phyloP scores from a whole-genome alignment of 1,140 invertebrate genomes.

The Diorhabda sublineata region DNA sequence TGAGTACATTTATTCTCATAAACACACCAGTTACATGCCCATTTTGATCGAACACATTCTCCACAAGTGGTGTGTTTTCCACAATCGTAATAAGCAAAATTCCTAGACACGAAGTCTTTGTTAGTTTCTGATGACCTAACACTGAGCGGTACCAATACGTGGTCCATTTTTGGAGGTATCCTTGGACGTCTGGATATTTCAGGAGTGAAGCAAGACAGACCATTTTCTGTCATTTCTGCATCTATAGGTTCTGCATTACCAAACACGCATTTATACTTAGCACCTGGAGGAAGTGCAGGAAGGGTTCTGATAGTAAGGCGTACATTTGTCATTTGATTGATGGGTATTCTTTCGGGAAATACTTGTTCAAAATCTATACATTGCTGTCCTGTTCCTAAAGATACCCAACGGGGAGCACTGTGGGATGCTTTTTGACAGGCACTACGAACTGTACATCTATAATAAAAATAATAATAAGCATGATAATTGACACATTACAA shows the following conservation, averaged over 20 bases:
- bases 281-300: slow-evolving; percentile 81
- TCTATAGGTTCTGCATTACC: slow-evolving; percentile 80
- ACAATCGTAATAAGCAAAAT: slow-evolving; percentile 94
- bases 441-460: slow-evolving; percentile 77
- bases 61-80: slow-evolving; percentile 80
- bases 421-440: slow-evolving; percentile 86
- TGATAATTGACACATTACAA: too few species aligned
- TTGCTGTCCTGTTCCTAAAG: slow-evolving; percentile 84
- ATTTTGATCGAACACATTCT: slow-evolving; percentile 81
- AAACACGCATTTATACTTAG: slow-evolving; percentile 93
- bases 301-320: slow-evolving; percentile 84
- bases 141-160: slow-evolving; percentile 86
- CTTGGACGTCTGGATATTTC: slow-evolving; percentile 68
- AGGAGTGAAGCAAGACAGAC: slow-evolving; percentile 82
- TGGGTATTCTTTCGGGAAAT: slow-evolving; percentile 81
- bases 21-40: slow-evolving; percentile 95
- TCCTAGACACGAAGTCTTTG: slow-evolving; percentile 90
- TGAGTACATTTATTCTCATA: slow-evolving; percentile 92
- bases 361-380: slow-evolving; percentile 96
- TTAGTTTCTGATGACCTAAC: slow-evolving; percentile 91
- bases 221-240: slow-evolving; percentile 73
- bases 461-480: slow-evolving; percentile 29
- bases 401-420: slow-evolving; percentile 88
- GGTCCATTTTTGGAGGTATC: slow-evolving; percentile 78
- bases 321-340: slow-evolving; percentile 78